Conservation (phyloP, 2,797 vertebrate species). For the Dryobates pubescens region DNA sequence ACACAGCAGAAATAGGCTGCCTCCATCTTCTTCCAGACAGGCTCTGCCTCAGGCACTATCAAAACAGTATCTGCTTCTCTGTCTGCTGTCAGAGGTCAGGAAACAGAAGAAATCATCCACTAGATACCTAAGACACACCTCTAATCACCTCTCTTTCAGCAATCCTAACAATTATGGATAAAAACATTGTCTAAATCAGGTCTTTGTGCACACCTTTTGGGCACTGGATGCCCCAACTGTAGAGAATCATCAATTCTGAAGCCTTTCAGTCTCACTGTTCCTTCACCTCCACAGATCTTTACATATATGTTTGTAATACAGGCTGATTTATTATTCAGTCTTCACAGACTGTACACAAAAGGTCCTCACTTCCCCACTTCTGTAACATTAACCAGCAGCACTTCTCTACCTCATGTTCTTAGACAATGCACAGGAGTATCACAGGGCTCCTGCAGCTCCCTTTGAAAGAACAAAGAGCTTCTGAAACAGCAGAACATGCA, state of each 20-base stretch:
- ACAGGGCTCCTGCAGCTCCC: neutral
- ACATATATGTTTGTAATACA: neutral
- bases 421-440: neutral
- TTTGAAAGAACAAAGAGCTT: neutral
- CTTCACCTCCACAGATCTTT: neutral
- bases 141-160: neutral
- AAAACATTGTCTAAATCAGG: neutral
- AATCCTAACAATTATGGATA: neutral
- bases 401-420: neutral
- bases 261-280: neutral
- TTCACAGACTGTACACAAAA: neutral
- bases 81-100: neutral
- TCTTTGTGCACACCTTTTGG: neutral
- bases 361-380: neutral
- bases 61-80: neutral
- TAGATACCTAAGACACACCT: neutral
- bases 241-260: neutral
- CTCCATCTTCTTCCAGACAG: neutral
- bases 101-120: neutral
- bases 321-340: neutral
- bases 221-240: neutral
- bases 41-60: rapidly evolving
- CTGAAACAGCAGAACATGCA: neutral
- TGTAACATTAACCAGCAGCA: neutral
- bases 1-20: neutral